phyloP scores from a whole-genome alignment of 2,888 invertebrate species.

The Agapetus fuscipes region DNA sequence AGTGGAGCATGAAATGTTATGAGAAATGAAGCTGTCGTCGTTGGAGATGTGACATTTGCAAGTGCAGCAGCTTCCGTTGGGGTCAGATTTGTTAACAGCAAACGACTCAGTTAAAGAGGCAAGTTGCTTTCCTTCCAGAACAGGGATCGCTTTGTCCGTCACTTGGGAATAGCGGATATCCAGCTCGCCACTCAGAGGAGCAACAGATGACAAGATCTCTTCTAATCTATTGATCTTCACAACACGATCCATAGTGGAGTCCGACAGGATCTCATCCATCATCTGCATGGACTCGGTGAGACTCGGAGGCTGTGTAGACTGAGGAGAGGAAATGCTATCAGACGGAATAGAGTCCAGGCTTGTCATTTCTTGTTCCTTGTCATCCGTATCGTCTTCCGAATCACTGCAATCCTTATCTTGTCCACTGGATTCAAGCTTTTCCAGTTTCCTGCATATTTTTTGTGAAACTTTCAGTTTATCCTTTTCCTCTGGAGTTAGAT shows the following conservation, averaged over 20 bases:
- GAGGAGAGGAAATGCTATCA: constrained; percentile 65
- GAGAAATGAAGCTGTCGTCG: constrained; percentile 17
- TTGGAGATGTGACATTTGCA: constrained; percentile 46
- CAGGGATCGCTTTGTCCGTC: constrained; percentile 43
- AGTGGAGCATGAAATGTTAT: not conserved
- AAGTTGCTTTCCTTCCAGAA: constrained; percentile 44
- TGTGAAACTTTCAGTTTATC: constrained; percentile 84
- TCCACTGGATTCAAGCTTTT: constrained; percentile 74
- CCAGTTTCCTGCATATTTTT: constrained; percentile 86
- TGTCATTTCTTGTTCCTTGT: constrained; percentile 66
- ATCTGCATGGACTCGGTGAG: constrained; percentile 84
- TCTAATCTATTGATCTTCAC: constrained; percentile 82
- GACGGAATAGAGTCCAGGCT: constrained; percentile 74
- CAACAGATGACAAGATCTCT: constrained; percentile 73
- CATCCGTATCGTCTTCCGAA: constrained; percentile 62
- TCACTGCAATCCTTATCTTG: constrained; percentile 68
- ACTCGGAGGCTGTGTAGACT: constrained; percentile 69
- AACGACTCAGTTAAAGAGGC: constrained; percentile 40
- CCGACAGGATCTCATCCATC: constrained; percentile 75
- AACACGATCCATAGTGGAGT: constrained; percentile 72
- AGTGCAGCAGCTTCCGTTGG: constrained; percentile 29
- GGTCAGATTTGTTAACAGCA: constrained; percentile 37
- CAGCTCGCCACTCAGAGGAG: constrained; percentile 54
- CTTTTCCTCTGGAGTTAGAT: constrained; percentile 85
- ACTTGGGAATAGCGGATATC: constrained; percentile 44